Conservation (phyloP, 2,113 vertebrate genomes). For the Otolemur garnettii region DNA sequence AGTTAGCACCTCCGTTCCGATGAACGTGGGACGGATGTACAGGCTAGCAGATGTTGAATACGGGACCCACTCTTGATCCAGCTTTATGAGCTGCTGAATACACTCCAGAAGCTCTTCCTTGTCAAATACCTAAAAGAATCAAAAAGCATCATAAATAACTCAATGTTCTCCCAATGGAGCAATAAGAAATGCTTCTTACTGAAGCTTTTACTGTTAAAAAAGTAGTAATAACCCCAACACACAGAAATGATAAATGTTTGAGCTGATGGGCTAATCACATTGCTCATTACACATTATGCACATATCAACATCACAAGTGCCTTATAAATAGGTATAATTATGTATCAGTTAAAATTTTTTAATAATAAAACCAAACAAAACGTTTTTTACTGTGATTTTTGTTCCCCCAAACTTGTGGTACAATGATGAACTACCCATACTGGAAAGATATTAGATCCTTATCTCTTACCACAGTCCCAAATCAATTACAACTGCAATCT, state of each 20-base stretch:
- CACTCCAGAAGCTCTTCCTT: slow-evolving; percentile 92
- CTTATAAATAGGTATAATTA: neutral
- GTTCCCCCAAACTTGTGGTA: neutral
- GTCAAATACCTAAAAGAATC: slow-evolving; percentile 90
- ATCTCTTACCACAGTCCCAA: neutral
- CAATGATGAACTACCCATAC: neutral
- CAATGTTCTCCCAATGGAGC: neutral
- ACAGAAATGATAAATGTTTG: neutral
- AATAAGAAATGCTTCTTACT: neutral
- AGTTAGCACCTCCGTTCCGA: slow-evolving; percentile 92
- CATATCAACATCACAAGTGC: neutral
- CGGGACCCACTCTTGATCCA: slow-evolving; percentile 95
- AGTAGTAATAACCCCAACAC: neutral
- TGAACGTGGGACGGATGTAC: slow-evolving; percentile 93
- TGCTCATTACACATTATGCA: neutral
- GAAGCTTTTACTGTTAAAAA: neutral
- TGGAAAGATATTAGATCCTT: neutral
- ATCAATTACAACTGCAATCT: neutral
- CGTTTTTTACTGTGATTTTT: neutral
- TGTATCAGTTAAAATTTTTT: neutral
- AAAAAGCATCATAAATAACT: slow-evolving; percentile 22
- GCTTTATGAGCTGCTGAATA: slow-evolving; percentile 91
- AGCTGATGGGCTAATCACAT: neutral
- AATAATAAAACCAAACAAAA: neutral
- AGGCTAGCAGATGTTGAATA: slow-evolving; percentile 90